A percentile compares a stretch with the other conserved stretches of the same genome.
phyloP scores from a whole-genome alignment of 2,888 invertebrate species.

The Epistrophe eligans region DNA sequence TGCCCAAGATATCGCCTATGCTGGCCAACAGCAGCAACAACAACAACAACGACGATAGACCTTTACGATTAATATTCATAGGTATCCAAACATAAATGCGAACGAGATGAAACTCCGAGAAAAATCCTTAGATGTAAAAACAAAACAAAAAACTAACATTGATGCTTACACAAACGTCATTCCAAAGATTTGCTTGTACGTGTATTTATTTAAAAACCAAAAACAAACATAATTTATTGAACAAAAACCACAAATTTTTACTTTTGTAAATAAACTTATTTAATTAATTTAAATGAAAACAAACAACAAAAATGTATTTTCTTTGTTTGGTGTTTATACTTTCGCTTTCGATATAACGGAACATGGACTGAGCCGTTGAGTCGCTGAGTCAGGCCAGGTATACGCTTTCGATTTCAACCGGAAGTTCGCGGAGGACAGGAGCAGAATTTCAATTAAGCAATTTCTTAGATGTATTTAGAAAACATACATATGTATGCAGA shows the following conservation, averaged over 20 bases:
- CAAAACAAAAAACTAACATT: conserved; percentile 69
- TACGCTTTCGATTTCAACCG: conserved; percentile 36
- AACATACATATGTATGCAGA: no score
- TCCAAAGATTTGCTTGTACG: conserved; percentile 78
- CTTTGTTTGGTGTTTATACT: conserved; percentile 33
- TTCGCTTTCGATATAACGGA: conserved; percentile 44
- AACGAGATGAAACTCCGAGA: conserved; percentile 74
- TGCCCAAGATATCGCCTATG: conserved; percentile 83
- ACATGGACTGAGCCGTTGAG: neutral
- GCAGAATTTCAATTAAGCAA: conserved; percentile 44
- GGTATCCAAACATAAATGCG: conserved; percentile 21
- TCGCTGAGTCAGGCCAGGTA: neutral
- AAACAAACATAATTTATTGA: conserved; percentile 68
- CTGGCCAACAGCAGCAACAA: conserved; percentile 80
- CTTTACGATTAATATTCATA: neutral
- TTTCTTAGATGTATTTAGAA: neutral
- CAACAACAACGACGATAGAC: conserved; percentile 38
- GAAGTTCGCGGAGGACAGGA: neutral
- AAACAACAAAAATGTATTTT: neutral
- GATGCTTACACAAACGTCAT: conserved; percentile 71
- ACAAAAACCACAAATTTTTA: conserved; percentile 41
- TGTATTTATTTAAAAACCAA: conserved; percentile 71
- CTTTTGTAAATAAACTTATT: conserved; percentile 74
- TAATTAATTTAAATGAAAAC: conserved; percentile 55
- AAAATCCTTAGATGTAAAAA: conserved; percentile 77